Conservation (phyloP, 2,888 invertebrate genomes). For the Candidula unifasciata region DNA sequence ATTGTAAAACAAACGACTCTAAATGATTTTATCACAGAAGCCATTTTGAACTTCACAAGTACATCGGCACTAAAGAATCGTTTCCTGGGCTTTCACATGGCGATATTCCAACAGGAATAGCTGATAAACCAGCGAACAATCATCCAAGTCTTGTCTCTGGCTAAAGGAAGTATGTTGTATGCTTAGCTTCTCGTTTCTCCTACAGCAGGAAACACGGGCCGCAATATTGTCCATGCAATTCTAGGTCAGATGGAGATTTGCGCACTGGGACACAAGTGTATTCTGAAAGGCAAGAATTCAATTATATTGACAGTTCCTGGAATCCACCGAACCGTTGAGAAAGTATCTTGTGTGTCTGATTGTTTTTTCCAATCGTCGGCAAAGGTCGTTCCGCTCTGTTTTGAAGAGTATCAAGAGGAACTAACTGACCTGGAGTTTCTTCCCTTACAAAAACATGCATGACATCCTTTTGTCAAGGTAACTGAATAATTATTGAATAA, state of each 20-base stretch:
- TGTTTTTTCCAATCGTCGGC: background rate
- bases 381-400: background rate
- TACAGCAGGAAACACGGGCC: constrained; percentile 30
- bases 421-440: background rate
- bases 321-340: background rate
- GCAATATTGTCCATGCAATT: background rate
- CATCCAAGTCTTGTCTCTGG: constrained; percentile 18
- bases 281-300: constrained; percentile 10
- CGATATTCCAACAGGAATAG: constrained; percentile 20
- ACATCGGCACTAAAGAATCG: constrained; percentile 20
- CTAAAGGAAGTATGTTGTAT: constrained; percentile 35
- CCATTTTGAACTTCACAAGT: background rate
- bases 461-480: background rate
- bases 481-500: too few species aligned
- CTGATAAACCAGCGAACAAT: constrained; percentile 21
- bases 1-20: background rate
- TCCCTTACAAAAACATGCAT: background rate
- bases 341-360: background rate
- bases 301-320: constrained; percentile 2
- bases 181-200: background rate
- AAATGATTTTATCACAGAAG: background rate
- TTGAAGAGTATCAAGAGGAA: background rate
- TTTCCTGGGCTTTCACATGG: background rate
- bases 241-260: constrained; percentile 5
- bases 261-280: constrained; percentile 29